Percentiles rank a stretch among this genome's conserved stretches.
Evolutionary conservation across 53 echinoderm and acorn worm species (phyloP).

Genomic region (Arbacia lixula): DNA sequence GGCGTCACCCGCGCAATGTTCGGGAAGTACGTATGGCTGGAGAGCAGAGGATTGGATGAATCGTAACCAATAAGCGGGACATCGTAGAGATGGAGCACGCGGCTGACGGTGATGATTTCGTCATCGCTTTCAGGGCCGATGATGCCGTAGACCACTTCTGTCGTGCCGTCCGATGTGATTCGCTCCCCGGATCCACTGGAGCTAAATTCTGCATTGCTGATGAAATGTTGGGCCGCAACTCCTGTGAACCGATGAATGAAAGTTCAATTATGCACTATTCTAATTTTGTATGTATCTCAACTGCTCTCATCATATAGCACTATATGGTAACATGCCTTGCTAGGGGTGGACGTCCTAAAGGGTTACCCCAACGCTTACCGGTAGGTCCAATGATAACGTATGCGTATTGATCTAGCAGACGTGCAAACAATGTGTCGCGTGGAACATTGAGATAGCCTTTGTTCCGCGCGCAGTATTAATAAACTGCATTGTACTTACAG

Average conservation of each 20-base stretch:
- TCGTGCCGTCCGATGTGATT: conserved; percentile 4
- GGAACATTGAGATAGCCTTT: too few relatives aligned
- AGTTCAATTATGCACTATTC: too few relatives aligned
- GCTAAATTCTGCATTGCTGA: conserved; percentile 68
- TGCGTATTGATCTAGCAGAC: too few relatives aligned
- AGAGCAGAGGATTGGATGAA: conserved; percentile 58
- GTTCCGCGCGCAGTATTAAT: too few relatives aligned
- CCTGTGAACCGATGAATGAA: conserved; percentile 18
- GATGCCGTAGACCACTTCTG: conserved; percentile 78
- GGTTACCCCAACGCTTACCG: too few relatives aligned
- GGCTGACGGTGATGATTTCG: conserved; percentile 50
- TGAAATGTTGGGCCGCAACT: conserved; percentile 65
- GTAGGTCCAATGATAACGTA: too few relatives aligned
- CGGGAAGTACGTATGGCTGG: conserved; percentile 59
- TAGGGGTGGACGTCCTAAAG: too few relatives aligned
- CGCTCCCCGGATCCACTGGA: conserved; percentile 76
- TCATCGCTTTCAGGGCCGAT: conserved; percentile 79
- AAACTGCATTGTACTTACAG: too few relatives aligned
- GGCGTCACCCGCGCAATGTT: conserved; percentile 77
- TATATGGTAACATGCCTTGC: too few relatives aligned
- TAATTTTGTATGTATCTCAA: too few relatives aligned
- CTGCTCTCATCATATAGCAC: too few relatives aligned
- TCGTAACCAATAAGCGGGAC: conserved; percentile 76
- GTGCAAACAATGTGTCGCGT: too few relatives aligned
- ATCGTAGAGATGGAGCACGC: conserved; percentile 63